Conservation (phyloP, 2,888 invertebrate species). For the Mylabris sibirica region DNA sequence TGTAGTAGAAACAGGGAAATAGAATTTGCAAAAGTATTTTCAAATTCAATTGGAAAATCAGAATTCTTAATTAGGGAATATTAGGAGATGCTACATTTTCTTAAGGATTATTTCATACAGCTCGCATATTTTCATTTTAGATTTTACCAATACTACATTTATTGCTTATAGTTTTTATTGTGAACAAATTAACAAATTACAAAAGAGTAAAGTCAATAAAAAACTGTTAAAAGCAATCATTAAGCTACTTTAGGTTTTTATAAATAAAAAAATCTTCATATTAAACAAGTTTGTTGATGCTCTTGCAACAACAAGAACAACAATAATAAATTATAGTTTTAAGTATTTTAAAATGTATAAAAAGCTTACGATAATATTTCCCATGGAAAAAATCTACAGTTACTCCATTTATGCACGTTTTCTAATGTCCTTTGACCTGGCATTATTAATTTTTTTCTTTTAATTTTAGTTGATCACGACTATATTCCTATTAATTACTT, state of each 20-base stretch:
- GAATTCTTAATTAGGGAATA: no score
- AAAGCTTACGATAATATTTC: neutral
- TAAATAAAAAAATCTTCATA: neutral
- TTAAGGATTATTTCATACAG: no score
- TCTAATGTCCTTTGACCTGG: conserved; percentile 9
- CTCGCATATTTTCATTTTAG: no score
- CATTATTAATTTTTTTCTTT: neutral
- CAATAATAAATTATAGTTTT: neutral
- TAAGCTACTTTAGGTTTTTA: neutral
- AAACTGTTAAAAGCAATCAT: neutral
- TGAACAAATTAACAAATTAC: neutral
- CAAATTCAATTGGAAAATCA: no score
- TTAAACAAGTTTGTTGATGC: neutral
- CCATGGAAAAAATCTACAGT: conserved; percentile 10
- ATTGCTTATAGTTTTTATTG: no score
- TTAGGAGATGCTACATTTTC: no score
- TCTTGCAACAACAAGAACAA: no score
- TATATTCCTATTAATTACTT: neutral
- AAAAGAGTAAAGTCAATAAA: neutral
- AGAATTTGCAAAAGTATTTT: no score
- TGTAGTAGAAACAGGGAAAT: neutral
- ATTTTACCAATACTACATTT: no score
- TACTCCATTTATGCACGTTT: conserved; percentile 5
- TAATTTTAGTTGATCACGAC: neutral
- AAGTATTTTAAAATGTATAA: neutral